Evolutionary conservation across 2,113 vertebrate species (phyloP).

Genomic region (Ptyas mucosa): DNA sequence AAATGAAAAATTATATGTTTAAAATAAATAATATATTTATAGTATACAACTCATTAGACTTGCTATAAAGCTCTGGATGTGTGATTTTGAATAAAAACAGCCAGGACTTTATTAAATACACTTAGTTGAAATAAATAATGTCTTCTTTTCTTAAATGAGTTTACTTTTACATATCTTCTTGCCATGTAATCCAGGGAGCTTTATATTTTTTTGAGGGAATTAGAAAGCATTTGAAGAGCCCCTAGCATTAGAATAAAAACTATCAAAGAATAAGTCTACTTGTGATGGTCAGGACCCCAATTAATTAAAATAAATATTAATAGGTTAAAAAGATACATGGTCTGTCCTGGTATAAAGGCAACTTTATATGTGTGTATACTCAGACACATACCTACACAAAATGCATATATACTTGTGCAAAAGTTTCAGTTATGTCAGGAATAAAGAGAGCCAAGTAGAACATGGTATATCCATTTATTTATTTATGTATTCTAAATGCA

Average conservation of each 20-base stretch:
- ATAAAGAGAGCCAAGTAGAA: not conserved
- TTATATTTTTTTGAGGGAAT: not conserved
- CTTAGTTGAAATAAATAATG: not conserved
- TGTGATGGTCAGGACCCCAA: not conserved
- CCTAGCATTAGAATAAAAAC: not conserved
- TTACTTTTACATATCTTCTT: not conserved
- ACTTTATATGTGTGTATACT: not conserved
- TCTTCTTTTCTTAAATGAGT: not conserved
- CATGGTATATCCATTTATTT: not conserved
- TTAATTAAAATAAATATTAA: not conserved
- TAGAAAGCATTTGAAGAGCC: not conserved
- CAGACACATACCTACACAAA: not conserved
- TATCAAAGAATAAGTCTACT: not conserved
- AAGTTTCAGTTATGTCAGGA: not conserved
- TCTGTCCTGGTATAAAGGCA: not conserved
- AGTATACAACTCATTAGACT: not conserved
- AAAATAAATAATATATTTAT: not conserved
- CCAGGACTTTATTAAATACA: not conserved
- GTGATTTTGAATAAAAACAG: not conserved
- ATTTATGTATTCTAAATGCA: not conserved
- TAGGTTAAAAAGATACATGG: not conserved
- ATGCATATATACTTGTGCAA: not conserved
- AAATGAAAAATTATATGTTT: not conserved
- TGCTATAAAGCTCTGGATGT: not conserved
- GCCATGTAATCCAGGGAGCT: not conserved